phyloP scores from a whole-genome alignment of 2,888 invertebrate species.

The Lydus trimaculatus region DNA sequence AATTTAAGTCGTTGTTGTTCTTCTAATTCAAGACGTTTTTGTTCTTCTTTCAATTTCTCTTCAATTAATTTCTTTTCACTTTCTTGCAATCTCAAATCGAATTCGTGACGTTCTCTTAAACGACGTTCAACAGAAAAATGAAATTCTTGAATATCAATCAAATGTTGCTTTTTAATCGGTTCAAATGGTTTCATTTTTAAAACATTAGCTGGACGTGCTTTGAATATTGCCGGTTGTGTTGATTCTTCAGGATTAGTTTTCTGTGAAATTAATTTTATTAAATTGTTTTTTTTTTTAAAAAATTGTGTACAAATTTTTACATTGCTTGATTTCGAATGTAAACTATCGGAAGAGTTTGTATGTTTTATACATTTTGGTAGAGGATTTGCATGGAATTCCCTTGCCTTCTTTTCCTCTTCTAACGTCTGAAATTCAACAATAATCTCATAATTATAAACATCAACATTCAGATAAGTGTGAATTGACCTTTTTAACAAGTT shows the following conservation, averaged over 20 bases:
- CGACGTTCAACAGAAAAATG: slow-evolving; percentile 71
- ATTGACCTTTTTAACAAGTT: slow-evolving; percentile 64
- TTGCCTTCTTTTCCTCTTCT: slow-evolving; percentile 67
- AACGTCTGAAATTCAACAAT: slow-evolving; percentile 39
- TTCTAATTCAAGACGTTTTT: slow-evolving; percentile 56
- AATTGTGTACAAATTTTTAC: background rate
- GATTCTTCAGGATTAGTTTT: background rate
- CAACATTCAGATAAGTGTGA: background rate
- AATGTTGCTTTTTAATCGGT: slow-evolving; percentile 64
- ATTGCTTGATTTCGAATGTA: background rate
- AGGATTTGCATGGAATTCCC: slow-evolving; percentile 76
- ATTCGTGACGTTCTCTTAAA: slow-evolving; percentile 68
- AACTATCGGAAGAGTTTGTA: slow-evolving; percentile 10
- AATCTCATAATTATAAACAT: background rate
- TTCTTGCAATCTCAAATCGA: slow-evolving; percentile 66
- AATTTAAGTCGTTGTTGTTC: slow-evolving; percentile 63
- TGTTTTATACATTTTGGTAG: slow-evolving; percentile 60
- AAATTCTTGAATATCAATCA: slow-evolving; percentile 64
- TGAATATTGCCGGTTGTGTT: slow-evolving; percentile 58
- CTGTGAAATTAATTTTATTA: background rate
- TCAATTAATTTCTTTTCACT: slow-evolving; percentile 60
- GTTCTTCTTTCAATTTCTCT: slow-evolving; percentile 50
- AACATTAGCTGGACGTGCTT: slow-evolving; percentile 69
- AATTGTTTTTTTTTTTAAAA: too few species aligned
- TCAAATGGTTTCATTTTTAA: slow-evolving; percentile 71